phyloP scores from a whole-genome alignment of 2,888 invertebrate species.

The Coleophora flavipennella region DNA sequence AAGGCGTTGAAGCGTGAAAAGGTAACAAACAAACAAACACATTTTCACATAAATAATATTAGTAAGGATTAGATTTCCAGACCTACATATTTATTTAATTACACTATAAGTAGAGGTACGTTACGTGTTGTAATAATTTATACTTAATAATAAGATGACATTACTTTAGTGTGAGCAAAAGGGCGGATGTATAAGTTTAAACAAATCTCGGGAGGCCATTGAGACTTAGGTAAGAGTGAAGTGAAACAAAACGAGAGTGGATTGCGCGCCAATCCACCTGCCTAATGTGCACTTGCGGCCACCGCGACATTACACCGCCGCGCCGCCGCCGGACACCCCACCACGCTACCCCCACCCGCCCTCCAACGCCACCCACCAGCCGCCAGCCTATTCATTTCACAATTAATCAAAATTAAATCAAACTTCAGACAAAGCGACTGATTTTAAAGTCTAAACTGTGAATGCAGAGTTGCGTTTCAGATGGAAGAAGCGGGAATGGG shows the following conservation, averaged over 20 bases:
- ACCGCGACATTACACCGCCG: not conserved
- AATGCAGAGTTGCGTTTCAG: constrained; percentile 32
- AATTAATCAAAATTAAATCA: constrained; percentile 72
- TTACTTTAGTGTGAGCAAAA: constrained; percentile 4
- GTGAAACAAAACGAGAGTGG: constrained; percentile 20
- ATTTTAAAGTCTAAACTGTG: constrained; percentile 31
- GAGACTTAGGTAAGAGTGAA: constrained; percentile 21
- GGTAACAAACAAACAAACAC: too few relatives aligned
- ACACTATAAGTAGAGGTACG: too few relatives aligned
- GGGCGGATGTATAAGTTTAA: constrained; percentile 21
- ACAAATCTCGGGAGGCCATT: constrained; percentile 23
- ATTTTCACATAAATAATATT: too few relatives aligned
- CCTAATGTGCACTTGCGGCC: constrained; percentile 9
- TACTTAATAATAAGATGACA: not conserved
- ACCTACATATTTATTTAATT: too few relatives aligned
- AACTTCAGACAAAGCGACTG: constrained; percentile 23
- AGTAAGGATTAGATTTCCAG: too few relatives aligned
- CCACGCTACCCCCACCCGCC: constrained; percentile 16
- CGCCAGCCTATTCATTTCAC: constrained; percentile 59
- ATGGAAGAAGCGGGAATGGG: constrained; percentile 35
- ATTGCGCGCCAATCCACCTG: constrained; percentile 28
- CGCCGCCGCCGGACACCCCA: not conserved
- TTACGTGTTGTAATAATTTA: too few relatives aligned
- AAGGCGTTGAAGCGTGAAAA: too few relatives aligned
- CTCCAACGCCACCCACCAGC: constrained; percentile 12